phyloP scores from a whole-genome alignment of 2,113 vertebrate species.

The Scatophagus argus region DNA sequence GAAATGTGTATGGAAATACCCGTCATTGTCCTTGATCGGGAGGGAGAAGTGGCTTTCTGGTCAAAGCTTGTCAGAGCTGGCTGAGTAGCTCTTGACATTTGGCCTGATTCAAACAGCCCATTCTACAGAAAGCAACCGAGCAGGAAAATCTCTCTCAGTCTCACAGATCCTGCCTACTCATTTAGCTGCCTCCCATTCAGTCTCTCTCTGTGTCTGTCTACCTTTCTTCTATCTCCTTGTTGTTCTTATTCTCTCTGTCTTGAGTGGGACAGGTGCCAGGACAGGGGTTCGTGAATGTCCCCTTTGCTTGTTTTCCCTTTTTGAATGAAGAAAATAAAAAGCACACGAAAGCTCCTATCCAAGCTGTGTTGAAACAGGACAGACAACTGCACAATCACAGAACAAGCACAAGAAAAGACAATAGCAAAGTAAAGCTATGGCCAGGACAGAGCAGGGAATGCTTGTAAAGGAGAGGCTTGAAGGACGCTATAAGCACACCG shows the following conservation, averaged over 20 bases:
- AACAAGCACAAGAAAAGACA: constrained; percentile 72
- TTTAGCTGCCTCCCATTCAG: constrained; percentile 43
- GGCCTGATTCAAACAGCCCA: constrained; percentile 82
- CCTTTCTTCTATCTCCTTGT: constrained; percentile 57
- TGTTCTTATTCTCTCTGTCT: constrained; percentile 51
- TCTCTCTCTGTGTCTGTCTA: constrained; percentile 31
- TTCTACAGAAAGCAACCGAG: constrained; percentile 74
- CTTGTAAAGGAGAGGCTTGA: constrained; percentile 47
- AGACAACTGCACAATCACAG: constrained; percentile 72
- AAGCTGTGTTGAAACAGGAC: constrained; percentile 67
- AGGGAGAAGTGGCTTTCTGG: constrained; percentile 75
- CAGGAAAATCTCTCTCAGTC: constrained; percentile 74
- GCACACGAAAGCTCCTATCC: constrained; percentile 64
- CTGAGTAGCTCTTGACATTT: constrained; percentile 85
- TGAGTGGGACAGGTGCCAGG: constrained; percentile 53
- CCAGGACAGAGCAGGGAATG: neutral
- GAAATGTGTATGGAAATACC: constrained; percentile 75
- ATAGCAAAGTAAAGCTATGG: constrained; percentile 65
- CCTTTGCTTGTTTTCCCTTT: constrained; percentile 18
- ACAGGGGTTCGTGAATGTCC: constrained; percentile 22
- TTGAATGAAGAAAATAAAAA: constrained; percentile 47
- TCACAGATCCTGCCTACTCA: constrained; percentile 56
- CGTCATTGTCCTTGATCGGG: constrained; percentile 76
- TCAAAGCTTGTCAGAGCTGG: constrained; percentile 68
- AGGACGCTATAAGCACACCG: constrained; percentile 51